A percentile compares a stretch with the other conserved stretches of the same genome.
These are phyloP conservation scores for Hypomesus transpacificus DNA, from an alignment of 2,113 vertebrate genomes.

Conservation along the genomic window DNA sequence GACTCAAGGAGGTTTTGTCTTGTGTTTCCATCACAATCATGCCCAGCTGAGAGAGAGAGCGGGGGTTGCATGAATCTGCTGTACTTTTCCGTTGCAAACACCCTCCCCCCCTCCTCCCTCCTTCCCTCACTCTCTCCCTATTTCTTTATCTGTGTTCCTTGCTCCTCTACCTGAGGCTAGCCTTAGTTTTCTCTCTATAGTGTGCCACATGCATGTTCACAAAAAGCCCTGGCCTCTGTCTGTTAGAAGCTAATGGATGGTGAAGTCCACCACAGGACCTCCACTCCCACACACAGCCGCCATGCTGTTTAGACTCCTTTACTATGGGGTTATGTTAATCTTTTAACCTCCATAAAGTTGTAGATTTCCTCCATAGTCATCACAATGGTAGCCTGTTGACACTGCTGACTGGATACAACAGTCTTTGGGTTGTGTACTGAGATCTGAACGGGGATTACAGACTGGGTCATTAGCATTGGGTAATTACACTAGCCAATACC, in stretches of 20 bases:
- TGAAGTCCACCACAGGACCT: neutral
- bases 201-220: too few relatives aligned
- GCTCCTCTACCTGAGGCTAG: slow-evolving; percentile 26
- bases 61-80: slow-evolving; percentile 55
- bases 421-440: neutral
- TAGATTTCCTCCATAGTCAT: slow-evolving; percentile 42
- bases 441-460: slow-evolving; percentile 32
- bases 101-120: slow-evolving; percentile 1
- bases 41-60: slow-evolving; percentile 32
- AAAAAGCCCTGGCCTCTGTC: neutral
- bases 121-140: slow-evolving; percentile 19
- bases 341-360: slow-evolving; percentile 51
- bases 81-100: slow-evolving; percentile 68
- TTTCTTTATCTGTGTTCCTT: slow-evolving; percentile 26
- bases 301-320: neutral
- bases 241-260: neutral
- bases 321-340: slow-evolving; percentile 64
- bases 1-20: slow-evolving; percentile 58
- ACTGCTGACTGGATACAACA: slow-evolving; percentile 34
- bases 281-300: neutral
- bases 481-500: slow-evolving; percentile 27
- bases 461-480: slow-evolving; percentile 62
- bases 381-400: slow-evolving; percentile 63
- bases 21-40: slow-evolving; percentile 63
- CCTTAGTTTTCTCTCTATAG: neutral